Percentiles rank a stretch among this genome's conserved stretches.
Evolutionary conservation across 2,888 invertebrate genomes (phyloP).

Genomic region (Lumbricus terrestris): DNA sequence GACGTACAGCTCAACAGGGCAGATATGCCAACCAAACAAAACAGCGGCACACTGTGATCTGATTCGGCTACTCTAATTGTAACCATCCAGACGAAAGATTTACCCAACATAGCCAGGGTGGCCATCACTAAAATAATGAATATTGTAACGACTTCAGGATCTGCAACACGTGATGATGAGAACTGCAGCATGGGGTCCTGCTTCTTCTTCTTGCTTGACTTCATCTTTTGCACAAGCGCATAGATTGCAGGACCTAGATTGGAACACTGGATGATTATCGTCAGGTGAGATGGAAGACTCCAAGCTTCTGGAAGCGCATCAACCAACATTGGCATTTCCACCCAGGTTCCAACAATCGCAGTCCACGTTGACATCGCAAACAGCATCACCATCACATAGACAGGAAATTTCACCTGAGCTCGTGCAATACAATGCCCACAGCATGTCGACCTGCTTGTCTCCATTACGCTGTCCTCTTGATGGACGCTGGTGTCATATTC

Average conservation of each 20-base stretch:
- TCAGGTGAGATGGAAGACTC: slow-evolving; percentile 28
- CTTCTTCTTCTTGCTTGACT: background rate
- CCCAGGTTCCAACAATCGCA: slow-evolving; percentile 14
- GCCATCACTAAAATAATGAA: slow-evolving; percentile 14
- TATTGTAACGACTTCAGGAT: background rate
- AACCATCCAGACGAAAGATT: slow-evolving; percentile 63
- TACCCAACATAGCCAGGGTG: slow-evolving; percentile 45
- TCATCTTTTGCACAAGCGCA: slow-evolving; percentile 21
- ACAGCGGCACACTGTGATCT: slow-evolving; percentile 60
- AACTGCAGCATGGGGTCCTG: background rate
- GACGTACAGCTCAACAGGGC: slow-evolving; percentile 80
- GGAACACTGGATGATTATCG: slow-evolving; percentile 25
- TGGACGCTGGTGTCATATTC: background rate
- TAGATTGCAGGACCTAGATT: slow-evolving; percentile 27
- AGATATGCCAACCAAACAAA: slow-evolving; percentile 69
- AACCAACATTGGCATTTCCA: slow-evolving; percentile 27
- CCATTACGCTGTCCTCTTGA: background rate
- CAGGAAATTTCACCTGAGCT: background rate
- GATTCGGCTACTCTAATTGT: slow-evolving; percentile 63
- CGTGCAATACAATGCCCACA: background rate
- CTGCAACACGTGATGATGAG: background rate
- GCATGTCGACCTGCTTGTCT: background rate
- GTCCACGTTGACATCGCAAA: slow-evolving; percentile 28
- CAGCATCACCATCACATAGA: slow-evolving; percentile 17
- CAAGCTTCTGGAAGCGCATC: slow-evolving; percentile 24